Evolutionary conservation across 2,113 vertebrate species (phyloP), one percentile per base, ranked within the genome.

Genomic region (Suncus etruscus): DNA sequence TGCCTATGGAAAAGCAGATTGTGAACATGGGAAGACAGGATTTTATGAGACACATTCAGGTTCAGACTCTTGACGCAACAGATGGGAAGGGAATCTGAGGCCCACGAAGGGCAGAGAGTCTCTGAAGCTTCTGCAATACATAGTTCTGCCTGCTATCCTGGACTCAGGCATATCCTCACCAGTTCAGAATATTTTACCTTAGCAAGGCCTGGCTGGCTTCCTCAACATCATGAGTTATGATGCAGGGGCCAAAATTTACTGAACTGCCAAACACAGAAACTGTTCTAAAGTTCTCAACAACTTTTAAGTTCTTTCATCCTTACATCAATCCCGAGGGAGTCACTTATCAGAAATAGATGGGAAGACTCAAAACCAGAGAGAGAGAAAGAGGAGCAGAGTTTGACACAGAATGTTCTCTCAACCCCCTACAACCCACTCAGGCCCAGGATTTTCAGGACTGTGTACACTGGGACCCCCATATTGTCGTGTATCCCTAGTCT

Each of bases 281-380:
- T 63, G 10, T 68, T 70, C 15, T n/a, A 61, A 81, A 90, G 45
- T n/a, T 83, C 15, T 80, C 77, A 31, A 54, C 24, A 27, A n/a
- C 50, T 31, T 3, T 79, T 75, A 73, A 47, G 85, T 74, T 27
- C 76, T 45, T 90, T 88, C 75, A 65, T 83, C 24, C 31, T 90
- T 12, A 61, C 25, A 39, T 76, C 51, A 80, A 4, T 20, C 18
- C 63, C 20, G 10, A 70, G 25, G 24, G 54, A n/a, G 32, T 25
- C 32, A 65, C n/a, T 12, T 45, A 20, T 48, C 48, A 58, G 1
- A n/a, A 70, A 70, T 8, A 85, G 61, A 11, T 18, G 48, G 50
- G 61, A 73, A 54, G 85, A 85, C 73, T 54, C 54, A 89, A 18
- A 51, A 66, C 54, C 72, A 69, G 32, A 69, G 68, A 73, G 22